phyloP scores from a whole-genome alignment of 1,140 invertebrate species.

The Cydia fagiglandana region DNA sequence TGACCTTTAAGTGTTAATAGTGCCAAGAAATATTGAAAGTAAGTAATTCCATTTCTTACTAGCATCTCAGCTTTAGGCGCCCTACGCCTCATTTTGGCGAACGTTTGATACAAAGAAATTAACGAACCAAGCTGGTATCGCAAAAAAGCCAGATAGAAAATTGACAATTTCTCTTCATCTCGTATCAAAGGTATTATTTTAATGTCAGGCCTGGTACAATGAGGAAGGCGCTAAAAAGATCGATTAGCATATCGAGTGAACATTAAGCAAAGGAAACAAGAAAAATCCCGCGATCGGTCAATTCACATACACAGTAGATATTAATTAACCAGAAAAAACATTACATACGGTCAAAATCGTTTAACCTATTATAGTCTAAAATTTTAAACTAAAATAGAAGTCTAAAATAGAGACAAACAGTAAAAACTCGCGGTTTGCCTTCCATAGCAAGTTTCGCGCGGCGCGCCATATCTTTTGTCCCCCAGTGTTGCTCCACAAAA shows the following conservation, averaged over 20 bases:
- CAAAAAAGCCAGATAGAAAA: background rate
- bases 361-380: too few species aligned
- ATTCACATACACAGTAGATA: background rate
- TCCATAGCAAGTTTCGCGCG: too few species aligned
- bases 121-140: background rate
- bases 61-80: too few species aligned
- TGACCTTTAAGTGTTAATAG: too few species aligned
- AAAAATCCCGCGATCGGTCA: constrained; percentile 45
- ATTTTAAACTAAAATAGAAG: too few species aligned
- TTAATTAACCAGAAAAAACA: background rate
- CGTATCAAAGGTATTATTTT: constrained; percentile 10
- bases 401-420: too few species aligned
- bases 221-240: constrained; percentile 22
- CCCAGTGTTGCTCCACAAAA: too few species aligned
- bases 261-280: constrained; percentile 43
- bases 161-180: background rate
- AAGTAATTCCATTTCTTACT: too few species aligned
- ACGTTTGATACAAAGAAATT: background rate
- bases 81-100: too few species aligned
- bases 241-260: constrained; percentile 60
- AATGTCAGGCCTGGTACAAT: background rate
- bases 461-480: too few species aligned
- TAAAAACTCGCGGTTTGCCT: too few species aligned
- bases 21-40: too few species aligned
- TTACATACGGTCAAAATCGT: background rate